phyloP scores from a whole-genome alignment of 2,888 invertebrate genomes.

The Zhuqinia jingwanae region DNA sequence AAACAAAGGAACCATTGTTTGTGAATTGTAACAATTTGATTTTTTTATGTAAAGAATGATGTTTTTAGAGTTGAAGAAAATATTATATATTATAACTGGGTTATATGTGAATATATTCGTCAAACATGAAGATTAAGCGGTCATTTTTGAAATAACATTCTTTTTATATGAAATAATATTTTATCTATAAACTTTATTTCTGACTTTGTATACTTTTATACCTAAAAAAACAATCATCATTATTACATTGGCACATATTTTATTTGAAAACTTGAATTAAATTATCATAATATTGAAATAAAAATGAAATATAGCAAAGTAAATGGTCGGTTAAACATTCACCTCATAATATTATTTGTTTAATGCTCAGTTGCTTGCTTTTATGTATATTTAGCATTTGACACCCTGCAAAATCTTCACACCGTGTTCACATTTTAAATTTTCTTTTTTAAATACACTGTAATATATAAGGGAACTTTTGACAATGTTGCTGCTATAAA shows the following conservation, averaged over 20 bases:
- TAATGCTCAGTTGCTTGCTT: neutral
- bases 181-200: neutral
- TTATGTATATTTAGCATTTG: neutral
- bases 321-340: constrained; percentile 38
- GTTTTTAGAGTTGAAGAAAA: too few relatives aligned
- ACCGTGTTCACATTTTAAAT: constrained; percentile 9
- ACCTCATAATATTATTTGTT: constrained; percentile 12
- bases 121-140: too few relatives aligned
- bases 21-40: too few relatives aligned
- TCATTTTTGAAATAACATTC: neutral
- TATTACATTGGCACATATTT: neutral
- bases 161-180: neutral
- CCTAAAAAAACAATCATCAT: neutral
- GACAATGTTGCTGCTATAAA: neutral
- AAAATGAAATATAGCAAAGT: neutral
- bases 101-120: too few relatives aligned
- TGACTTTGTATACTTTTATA: neutral
- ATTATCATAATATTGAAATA: constrained; percentile 27
- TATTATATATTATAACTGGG: too few relatives aligned
- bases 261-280: neutral
- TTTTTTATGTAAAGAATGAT: too few relatives aligned
- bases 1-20: too few relatives aligned
- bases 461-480: neutral
- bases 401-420: too few relatives aligned
- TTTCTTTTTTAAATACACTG: neutral